Base-by-base conservation (phyloP, 2,888 invertebrate genomes). In the Chrysolina oricalcia region DNA sequence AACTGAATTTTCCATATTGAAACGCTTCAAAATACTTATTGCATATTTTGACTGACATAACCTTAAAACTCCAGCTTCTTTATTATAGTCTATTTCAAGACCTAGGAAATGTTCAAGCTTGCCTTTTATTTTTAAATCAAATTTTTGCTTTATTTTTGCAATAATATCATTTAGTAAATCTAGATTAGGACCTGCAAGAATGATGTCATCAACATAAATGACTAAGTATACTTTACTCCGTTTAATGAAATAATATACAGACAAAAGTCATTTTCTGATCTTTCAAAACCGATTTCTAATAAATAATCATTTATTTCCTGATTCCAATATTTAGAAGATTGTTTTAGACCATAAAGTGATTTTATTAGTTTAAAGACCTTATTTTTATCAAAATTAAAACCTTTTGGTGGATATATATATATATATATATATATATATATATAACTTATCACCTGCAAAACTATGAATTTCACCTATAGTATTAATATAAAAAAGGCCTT, bases 111-210 rank as follows among this genome's bases (percentile, higher is more conserved):
- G 48, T 40, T 72, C 72, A 19, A 78, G 15, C 11, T 17, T 11
- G 10, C 73, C 76, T 65, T 78, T 76, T 59, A 67, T 73, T 70
- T 75, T 76, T 21, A 74, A 64, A 63, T 65, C n/a, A 72, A 75
- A 77, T 70, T 56, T 68, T 11, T n/a, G 19, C 69, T 68, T 69
- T 62, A 78, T 46, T 21, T 73, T 56, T 11, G 50, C 4, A 41
- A 69, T 74, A 43, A 59, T 59, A 46, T 41, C 27, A 59, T 66
- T 66, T n/a, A 46, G 11, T 6, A 66, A 21, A 17, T 64, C 41
- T 15, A n/a, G 15, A 19, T 70, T n/a, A 11, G 2, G 40, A 23
- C 62, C 21, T 43, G 70, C 13, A 11, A 56, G 13, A 40, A 68
- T 67, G 63, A 73, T 70, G 6, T 75, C 68, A 43, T 65, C 75